A percentile compares a stretch with the other conserved stretches of the same genome.
Evolutionary conservation across 2,888 invertebrate genomes (phyloP).

Genomic region (Liopterus haemorrhoidalis): DNA sequence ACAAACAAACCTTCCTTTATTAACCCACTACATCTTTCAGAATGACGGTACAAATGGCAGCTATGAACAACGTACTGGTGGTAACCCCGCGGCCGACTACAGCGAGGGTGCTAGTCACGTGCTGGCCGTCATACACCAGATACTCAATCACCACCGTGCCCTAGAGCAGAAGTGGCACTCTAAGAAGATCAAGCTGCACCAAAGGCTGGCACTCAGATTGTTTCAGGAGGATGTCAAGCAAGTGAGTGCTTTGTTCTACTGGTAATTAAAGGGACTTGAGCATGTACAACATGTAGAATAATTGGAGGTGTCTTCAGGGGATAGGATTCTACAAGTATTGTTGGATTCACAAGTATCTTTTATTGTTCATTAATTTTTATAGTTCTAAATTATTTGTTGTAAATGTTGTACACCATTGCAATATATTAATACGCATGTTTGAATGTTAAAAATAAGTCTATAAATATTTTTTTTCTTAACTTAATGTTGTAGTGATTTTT

Average conservation of each 20-base stretch:
- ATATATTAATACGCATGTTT: no score
- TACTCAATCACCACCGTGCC: slow-evolving; percentile 88
- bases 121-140: slow-evolving; percentile 92
- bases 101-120: slow-evolving; percentile 96
- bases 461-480: no score
- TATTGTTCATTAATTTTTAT: no score
- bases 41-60: slow-evolving; percentile 53
- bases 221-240: slow-evolving; percentile 98
- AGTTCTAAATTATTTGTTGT: no score
- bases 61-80: slow-evolving; percentile 53
- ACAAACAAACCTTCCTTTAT: no score
- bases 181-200: slow-evolving; percentile 91
- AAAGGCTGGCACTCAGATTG: slow-evolving; percentile 80
- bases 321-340: no score
- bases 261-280: slow-evolving; percentile 1
- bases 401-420: no score
- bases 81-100: slow-evolving; percentile 91
- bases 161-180: slow-evolving; percentile 93
- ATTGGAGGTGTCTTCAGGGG: no score
- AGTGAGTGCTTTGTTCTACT: slow-evolving; percentile 46
- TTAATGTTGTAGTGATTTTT: slow-evolving; percentile 1
- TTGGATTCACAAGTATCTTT: no score
- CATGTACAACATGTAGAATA: no score
- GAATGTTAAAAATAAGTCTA: no score
- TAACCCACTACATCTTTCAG: slow-evolving; percentile 32